A percentile compares a stretch with the other conserved stretches of the same genome.
Conservation (phyloP, 2,888 invertebrate species). For the Mesoligia furuncula region DNA sequence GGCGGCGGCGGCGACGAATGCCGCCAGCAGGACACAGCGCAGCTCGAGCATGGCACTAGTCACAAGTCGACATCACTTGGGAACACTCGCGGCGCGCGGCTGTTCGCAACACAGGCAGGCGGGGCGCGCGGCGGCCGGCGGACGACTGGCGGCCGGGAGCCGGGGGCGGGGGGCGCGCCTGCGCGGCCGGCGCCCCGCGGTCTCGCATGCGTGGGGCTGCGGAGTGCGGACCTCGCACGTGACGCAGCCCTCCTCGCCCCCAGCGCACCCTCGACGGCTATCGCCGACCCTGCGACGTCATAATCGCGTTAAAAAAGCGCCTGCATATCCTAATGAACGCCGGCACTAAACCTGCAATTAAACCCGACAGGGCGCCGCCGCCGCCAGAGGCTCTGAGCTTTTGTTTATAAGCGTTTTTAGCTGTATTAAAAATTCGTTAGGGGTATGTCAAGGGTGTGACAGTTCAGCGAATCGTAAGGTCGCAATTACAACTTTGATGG, state of each 20-base stretch:
- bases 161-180: conserved; percentile 78
- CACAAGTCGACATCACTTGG: conserved; percentile 89
- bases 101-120: conserved; percentile 75
- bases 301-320: conserved; percentile 89
- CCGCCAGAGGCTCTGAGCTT: conserved; percentile 75
- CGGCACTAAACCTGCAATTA: conserved; percentile 88
- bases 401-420: conserved; percentile 84
- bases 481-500: conserved; percentile 84
- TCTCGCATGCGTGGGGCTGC: conserved; percentile 90
- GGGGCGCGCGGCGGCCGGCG: conserved; percentile 90
- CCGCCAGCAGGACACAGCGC: conserved; percentile 88
- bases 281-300: conserved; percentile 86
- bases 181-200: conserved; percentile 88
- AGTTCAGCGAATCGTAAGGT: conserved; percentile 82
- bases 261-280: conserved; percentile 81
- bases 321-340: conserved; percentile 88
- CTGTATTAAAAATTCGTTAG: conserved; percentile 85
- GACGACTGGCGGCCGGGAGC: conserved; percentile 88
- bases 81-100: conserved; percentile 84
- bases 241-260: conserved; percentile 90
- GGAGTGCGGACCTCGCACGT: conserved; percentile 90
- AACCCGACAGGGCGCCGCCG: conserved; percentile 73
- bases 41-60: conserved; percentile 90
- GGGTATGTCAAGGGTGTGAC: conserved; percentile 81
- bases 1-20: conserved; percentile 90